These are phyloP conservation scores for Tinea pellionella DNA, from an alignment of 2,888 invertebrate genomes.

Conservation along the genomic window DNA sequence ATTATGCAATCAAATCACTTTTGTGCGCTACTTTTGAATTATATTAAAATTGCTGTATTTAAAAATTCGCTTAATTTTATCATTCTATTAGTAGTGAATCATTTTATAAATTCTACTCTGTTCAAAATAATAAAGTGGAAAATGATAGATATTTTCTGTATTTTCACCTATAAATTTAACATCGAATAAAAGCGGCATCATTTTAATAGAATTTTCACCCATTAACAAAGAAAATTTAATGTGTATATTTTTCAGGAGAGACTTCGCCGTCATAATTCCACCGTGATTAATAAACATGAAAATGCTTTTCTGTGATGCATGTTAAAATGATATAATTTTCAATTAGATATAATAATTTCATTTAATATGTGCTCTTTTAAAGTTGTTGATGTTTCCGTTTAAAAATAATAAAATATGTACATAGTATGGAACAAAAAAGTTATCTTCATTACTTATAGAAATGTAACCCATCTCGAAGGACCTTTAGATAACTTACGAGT, in stretches of 20 bases:
- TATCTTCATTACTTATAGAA: background rate
- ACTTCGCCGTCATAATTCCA: background rate
- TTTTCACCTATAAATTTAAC: too few species aligned
- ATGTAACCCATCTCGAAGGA: background rate
- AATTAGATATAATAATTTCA: background rate
- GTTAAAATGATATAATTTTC: background rate
- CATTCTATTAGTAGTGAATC: too few species aligned
- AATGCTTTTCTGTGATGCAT: slow-evolving; percentile 7
- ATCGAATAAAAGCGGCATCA: background rate
- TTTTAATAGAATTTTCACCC: background rate
- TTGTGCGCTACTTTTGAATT: too few species aligned
- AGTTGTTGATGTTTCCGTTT: too few species aligned
- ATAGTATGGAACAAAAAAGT: background rate
- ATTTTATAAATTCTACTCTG: too few species aligned
- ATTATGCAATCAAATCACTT: background rate
- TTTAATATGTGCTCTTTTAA: background rate
- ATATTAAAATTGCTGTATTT: too few species aligned
- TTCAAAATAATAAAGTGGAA: too few species aligned
- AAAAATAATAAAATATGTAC: too few species aligned
- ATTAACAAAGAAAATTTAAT: slow-evolving; percentile 2
- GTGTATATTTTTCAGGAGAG: background rate
- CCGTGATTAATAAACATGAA: slow-evolving; percentile 7
- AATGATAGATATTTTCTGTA: too few species aligned
- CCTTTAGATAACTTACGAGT: background rate
- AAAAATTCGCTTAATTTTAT: too few species aligned